These are phyloP conservation scores for Phenganax marumi DNA, from an alignment of 92 coral and sea anemone species.

Conservation along the genomic window DNA sequence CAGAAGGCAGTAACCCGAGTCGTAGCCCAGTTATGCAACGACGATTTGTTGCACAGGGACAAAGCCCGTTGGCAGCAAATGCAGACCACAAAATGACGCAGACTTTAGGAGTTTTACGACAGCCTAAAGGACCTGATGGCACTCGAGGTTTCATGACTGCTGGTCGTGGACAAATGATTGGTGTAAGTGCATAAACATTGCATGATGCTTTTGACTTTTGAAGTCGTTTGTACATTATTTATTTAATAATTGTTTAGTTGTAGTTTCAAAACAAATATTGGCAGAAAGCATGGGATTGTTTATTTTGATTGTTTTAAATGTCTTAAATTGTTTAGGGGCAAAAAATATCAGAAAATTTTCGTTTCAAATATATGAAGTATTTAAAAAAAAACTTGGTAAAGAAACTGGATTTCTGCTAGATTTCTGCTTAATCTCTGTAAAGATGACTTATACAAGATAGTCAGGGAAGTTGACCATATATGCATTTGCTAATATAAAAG, in stretches of 20 bases:
- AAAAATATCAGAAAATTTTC: no score
- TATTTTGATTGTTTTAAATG: background rate
- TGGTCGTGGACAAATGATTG: constrained; percentile 83
- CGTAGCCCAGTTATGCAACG: constrained; percentile 56
- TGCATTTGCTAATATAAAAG: no score
- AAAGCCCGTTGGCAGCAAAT: constrained; percentile 78
- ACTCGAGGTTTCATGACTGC: constrained; percentile 77
- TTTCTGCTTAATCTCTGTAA: no score
- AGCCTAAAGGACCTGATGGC: constrained; percentile 98
- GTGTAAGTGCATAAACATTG: constrained; percentile 69
- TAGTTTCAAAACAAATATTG: background rate
- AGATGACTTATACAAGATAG: no score
- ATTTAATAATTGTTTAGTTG: background rate
- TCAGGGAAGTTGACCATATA: no score
- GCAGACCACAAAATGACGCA: constrained; percentile 87
- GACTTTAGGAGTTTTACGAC: constrained; percentile 79
- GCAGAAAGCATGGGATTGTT: background rate
- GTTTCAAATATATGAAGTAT: no score
- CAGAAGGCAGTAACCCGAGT: constrained; percentile 60
- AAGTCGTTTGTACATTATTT: background rate
- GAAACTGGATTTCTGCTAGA: no score
- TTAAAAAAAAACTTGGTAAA: no score
- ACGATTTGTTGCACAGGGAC: constrained; percentile 19
- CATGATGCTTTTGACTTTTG: background rate
- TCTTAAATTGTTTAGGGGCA: no score